A percentile compares a stretch with the other conserved stretches of the same genome.
phyloP scores from a whole-genome alignment of 1,140 invertebrate species.

The Andricus grossulariae region DNA sequence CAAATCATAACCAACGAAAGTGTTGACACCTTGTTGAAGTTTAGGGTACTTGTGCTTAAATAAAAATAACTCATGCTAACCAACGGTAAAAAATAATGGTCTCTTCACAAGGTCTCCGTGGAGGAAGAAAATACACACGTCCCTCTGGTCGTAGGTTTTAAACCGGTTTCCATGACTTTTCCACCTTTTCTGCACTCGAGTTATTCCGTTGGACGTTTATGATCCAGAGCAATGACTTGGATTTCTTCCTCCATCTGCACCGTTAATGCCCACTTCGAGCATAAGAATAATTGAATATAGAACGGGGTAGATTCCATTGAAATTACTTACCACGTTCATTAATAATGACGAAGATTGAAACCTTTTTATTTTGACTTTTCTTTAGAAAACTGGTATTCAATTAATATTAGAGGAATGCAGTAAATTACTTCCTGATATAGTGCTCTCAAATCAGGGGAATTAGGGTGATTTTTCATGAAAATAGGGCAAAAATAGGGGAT shows the following conservation, averaged over 20 bases:
- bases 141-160: not conserved
- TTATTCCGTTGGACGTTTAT: constrained; percentile 3
- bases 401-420: no score
- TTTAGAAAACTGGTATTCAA: not conserved
- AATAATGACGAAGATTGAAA: not conserved
- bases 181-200: not conserved
- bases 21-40: not conserved
- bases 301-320: not conserved
- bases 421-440: no score
- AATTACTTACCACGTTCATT: not conserved
- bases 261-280: constrained; percentile 3
- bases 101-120: not conserved
- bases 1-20: not conserved
- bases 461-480: no score
- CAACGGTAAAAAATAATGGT: not conserved
- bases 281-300: not conserved
- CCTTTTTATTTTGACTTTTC: not conserved
- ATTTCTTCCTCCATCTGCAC: not conserved
- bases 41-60: no score
- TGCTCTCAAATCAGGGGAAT: no score
- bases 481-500: no score
- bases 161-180: not conserved
- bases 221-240: constrained; percentile 14
- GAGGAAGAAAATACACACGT: not conserved
- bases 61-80: no score